Conservation (phyloP, 2,888 invertebrate genomes). For the Synanthedon andrenaeformis region DNA sequence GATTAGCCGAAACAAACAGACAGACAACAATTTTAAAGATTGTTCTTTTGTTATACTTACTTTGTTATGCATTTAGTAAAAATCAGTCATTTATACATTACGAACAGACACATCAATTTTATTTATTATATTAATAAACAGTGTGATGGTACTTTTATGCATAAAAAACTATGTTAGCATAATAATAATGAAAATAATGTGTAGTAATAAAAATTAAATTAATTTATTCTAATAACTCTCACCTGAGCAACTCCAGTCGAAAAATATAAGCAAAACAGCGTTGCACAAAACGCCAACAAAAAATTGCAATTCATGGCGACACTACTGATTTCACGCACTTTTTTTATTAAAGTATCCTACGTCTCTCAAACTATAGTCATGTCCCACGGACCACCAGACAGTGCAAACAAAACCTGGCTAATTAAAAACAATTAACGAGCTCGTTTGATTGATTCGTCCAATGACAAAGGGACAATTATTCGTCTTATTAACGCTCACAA, state of each 20-base stretch:
- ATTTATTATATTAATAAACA: too few relatives aligned
- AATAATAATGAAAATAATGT: too few relatives aligned
- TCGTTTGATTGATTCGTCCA: constrained; percentile 3
- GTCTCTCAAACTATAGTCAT: constrained; percentile 10
- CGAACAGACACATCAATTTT: too few relatives aligned
- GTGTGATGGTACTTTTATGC: too few relatives aligned
- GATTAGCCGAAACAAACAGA: too few relatives aligned
- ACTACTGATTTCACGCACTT: constrained; percentile 10
- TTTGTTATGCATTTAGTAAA: too few relatives aligned
- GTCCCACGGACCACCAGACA: constrained; percentile 2
- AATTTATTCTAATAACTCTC: constrained; percentile 12
- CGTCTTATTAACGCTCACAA: constrained; percentile 4
- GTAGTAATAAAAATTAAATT: too few relatives aligned
- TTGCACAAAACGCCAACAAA: constrained; percentile 30
- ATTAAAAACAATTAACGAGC: constrained; percentile 4
- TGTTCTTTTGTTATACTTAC: too few relatives aligned
- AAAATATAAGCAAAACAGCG: constrained; percentile 24
- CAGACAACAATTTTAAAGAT: too few relatives aligned
- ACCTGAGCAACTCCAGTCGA: constrained; percentile 28
- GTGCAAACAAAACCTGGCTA: background rate
- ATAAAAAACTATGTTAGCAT: too few relatives aligned
- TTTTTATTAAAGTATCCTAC: constrained; percentile 5
- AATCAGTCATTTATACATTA: too few relatives aligned
- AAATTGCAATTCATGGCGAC: constrained; percentile 31
- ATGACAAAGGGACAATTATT: background rate